Conservation (phyloP, 2,113 vertebrate species). For the Vanacampus margaritifer region DNA sequence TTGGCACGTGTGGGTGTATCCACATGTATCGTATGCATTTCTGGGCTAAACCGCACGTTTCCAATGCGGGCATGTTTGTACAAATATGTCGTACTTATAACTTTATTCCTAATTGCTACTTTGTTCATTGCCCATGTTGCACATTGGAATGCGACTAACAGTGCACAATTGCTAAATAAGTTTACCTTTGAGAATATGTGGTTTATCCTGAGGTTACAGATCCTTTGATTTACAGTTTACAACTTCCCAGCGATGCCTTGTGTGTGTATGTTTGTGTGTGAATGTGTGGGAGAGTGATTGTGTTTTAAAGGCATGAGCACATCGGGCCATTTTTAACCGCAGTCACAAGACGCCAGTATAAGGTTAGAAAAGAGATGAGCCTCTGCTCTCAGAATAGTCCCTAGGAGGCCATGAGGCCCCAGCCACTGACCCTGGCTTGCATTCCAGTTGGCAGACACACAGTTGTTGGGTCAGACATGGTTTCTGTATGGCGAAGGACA, state of each 20-base stretch:
- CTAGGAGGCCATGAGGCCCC: slow-evolving; percentile 61
- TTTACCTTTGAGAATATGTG: slow-evolving; percentile 19
- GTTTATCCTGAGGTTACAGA: slow-evolving; percentile 30
- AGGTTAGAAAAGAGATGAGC: slow-evolving; percentile 72
- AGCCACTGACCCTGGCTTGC: slow-evolving; percentile 60
- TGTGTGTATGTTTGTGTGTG: slow-evolving; percentile 7
- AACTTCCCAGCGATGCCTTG: slow-evolving; percentile 21
- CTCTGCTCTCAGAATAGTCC: slow-evolving; percentile 73
- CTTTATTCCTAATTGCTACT: slow-evolving; percentile 15
- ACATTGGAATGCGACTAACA: slow-evolving; percentile 13
- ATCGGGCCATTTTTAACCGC: slow-evolving; percentile 65
- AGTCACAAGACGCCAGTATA: slow-evolving; percentile 74
- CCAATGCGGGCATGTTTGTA: slow-evolving; percentile 19
- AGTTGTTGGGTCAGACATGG: slow-evolving; percentile 70
- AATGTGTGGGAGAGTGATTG: slow-evolving; percentile 33
- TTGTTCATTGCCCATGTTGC: neutral
- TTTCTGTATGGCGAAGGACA: slow-evolving; percentile 56
- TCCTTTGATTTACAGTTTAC: slow-evolving; percentile 32
- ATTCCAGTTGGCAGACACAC: slow-evolving; percentile 72
- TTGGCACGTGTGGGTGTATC: slow-evolving; percentile 9
- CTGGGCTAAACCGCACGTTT: slow-evolving; percentile 9
- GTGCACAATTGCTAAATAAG: slow-evolving; percentile 23
- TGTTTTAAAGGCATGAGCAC: slow-evolving; percentile 54
- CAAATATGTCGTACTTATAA: slow-evolving; percentile 12
- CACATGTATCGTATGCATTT: slow-evolving; percentile 1